phyloP scores from a whole-genome alignment of 2,888 invertebrate species.

The Acronicta alni region DNA sequence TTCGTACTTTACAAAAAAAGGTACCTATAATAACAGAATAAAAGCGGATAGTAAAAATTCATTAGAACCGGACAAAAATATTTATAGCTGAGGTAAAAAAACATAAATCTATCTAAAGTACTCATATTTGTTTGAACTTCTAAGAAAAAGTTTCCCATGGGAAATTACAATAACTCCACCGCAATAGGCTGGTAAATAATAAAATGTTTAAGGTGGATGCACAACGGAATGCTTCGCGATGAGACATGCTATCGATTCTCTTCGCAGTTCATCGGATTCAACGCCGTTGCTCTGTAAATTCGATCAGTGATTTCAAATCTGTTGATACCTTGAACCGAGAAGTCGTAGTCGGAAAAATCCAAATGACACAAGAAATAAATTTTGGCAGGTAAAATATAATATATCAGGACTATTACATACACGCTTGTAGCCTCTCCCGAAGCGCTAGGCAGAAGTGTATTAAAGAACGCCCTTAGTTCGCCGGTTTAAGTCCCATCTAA shows the following conservation, averaged over 20 bases:
- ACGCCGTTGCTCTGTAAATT: background rate
- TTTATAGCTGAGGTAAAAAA: constrained; percentile 12
- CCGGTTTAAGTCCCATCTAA: too few species aligned
- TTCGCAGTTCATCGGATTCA: background rate
- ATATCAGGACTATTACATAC: too few species aligned
- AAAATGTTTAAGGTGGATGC: constrained; percentile 9
- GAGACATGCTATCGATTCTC: background rate
- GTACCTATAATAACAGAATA: too few species aligned
- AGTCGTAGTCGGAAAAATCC: too few species aligned
- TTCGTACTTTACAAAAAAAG: too few species aligned
- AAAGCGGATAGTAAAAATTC: too few species aligned
- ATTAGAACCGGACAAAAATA: constrained; percentile 1
- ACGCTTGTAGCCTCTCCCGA: too few species aligned
- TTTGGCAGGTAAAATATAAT: too few species aligned
- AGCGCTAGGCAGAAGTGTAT: too few species aligned
- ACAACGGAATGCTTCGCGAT: constrained; percentile 1
- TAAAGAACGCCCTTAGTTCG: too few species aligned
- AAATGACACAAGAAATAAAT: too few species aligned
- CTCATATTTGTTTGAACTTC: constrained; percentile 29
- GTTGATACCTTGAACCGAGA: too few species aligned
- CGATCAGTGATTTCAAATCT: background rate
- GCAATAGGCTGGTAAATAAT: constrained; percentile 37
- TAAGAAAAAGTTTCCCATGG: constrained; percentile 40
- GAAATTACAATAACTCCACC: constrained; percentile 52
- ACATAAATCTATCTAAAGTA: constrained; percentile 24